These are phyloP conservation scores for Hypomecis punctinalis DNA, from an alignment of 2,888 invertebrate species.

Conservation along the genomic window DNA sequence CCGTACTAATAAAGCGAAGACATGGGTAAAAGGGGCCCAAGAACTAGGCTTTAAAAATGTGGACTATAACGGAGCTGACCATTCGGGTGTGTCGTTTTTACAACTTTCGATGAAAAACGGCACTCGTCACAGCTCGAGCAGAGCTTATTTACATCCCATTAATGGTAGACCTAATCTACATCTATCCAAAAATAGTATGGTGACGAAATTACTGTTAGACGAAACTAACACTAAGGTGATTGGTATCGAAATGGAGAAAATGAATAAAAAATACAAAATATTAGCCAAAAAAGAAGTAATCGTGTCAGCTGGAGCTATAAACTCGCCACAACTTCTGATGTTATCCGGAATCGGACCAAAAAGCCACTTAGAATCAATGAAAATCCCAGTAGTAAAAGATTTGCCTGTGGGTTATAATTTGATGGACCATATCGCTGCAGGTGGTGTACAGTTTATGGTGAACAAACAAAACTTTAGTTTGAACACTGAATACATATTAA, in stretches of 20 bases:
- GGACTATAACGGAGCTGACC: constrained; percentile 87
- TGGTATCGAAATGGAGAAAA: constrained; percentile 86
- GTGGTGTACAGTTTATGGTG: constrained; percentile 86
- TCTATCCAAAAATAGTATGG: constrained; percentile 85
- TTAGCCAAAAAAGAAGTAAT: constrained; percentile 89
- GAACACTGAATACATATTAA: constrained; percentile 68
- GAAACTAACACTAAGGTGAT: constrained; percentile 81
- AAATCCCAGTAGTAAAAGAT: constrained; percentile 83
- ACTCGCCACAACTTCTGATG: constrained; percentile 92
- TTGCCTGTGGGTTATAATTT: constrained; percentile 88
- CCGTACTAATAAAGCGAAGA: constrained; percentile 78
- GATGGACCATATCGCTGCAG: constrained; percentile 89
- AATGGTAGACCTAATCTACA: constrained; percentile 86
- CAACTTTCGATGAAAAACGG: constrained; percentile 88
- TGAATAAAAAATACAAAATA: constrained; percentile 79
- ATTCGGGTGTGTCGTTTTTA: constrained; percentile 86
- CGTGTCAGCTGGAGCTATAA: constrained; percentile 90
- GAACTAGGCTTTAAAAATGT: constrained; percentile 85
- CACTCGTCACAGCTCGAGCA: constrained; percentile 87
- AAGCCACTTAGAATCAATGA: constrained; percentile 82
- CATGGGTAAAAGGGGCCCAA: constrained; percentile 86
- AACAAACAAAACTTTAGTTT: constrained; percentile 65
- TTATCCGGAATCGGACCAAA: constrained; percentile 90
- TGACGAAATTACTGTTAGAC: constrained; percentile 85
- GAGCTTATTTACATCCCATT: constrained; percentile 87